Conservation (phyloP, 2,797 vertebrate genomes). For the Sebastes kiyomatsui region DNA sequence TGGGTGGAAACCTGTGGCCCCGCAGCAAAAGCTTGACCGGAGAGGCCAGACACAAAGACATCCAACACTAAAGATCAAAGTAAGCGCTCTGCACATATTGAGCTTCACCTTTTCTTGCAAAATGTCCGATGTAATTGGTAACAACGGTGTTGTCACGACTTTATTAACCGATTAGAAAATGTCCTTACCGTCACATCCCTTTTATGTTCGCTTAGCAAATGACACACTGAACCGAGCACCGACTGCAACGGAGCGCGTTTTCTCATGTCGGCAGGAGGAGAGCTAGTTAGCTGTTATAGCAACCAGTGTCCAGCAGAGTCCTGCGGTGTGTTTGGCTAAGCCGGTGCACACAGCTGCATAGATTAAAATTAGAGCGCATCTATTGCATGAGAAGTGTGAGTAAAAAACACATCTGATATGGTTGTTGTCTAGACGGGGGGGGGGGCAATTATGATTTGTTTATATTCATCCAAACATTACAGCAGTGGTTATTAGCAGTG, state of each 20-base stretch:
- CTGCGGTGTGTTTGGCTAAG: not conserved
- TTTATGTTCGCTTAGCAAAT: not conserved
- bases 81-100: too few species aligned
- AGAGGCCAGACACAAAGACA: too few species aligned
- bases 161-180: too few species aligned
- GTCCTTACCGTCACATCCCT: too few species aligned
- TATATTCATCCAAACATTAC: not conserved
- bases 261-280: not conserved
- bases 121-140: too few species aligned
- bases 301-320: not conserved
- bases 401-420: not conserved
- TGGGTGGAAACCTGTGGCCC: too few species aligned
- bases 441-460: not conserved
- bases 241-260: not conserved
- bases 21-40: too few species aligned
- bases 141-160: too few species aligned
- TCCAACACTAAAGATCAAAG: too few species aligned
- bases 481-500: not conserved
- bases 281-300: not conserved
- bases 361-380: not conserved
- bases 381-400: not conserved
- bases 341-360: not conserved
- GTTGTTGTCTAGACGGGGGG: not conserved
- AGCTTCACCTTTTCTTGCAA: too few species aligned
- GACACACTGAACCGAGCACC: accelerated